Conservation (phyloP, 1,140 invertebrate species). For the Venustaconcha ellipsiformis region DNA sequence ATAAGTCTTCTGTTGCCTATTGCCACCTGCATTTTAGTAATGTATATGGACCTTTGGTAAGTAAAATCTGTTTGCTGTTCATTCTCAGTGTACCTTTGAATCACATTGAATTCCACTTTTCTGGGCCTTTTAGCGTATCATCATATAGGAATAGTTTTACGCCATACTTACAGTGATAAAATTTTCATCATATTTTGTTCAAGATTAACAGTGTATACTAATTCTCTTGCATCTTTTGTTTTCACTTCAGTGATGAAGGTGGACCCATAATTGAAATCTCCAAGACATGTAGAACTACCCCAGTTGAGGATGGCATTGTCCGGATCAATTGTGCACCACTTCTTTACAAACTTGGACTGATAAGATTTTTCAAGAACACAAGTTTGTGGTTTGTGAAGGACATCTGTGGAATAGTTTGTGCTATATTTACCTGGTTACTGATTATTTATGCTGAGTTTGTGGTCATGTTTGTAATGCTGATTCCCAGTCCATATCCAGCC, state of each 20-base stretch:
- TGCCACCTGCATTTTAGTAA: no score
- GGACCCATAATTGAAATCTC: not conserved
- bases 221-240: not conserved
- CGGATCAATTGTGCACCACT: slow-evolving; percentile 59
- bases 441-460: slow-evolving; percentile 98
- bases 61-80: no score
- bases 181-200: not conserved
- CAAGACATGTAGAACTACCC: slow-evolving; percentile 2
- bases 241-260: not conserved
- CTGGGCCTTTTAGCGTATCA: not conserved
- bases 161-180: not conserved
- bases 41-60: no score
- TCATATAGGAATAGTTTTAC: not conserved
- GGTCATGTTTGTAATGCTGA: slow-evolving; percentile 93
- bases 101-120: not conserved
- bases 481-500: slow-evolving; percentile 81
- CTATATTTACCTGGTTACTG: slow-evolving; percentile 95
- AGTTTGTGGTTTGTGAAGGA: slow-evolving; percentile 79
- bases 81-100: no score
- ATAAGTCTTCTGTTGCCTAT: no score
- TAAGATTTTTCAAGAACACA: slow-evolving; percentile 29
- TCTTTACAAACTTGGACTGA: slow-evolving; percentile 50
- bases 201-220: not conserved
- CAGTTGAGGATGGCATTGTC: slow-evolving; percentile 56
- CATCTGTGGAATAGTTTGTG: slow-evolving; percentile 98